Conservation (phyloP, 2,888 invertebrate genomes). For the Colletes collaris region DNA sequence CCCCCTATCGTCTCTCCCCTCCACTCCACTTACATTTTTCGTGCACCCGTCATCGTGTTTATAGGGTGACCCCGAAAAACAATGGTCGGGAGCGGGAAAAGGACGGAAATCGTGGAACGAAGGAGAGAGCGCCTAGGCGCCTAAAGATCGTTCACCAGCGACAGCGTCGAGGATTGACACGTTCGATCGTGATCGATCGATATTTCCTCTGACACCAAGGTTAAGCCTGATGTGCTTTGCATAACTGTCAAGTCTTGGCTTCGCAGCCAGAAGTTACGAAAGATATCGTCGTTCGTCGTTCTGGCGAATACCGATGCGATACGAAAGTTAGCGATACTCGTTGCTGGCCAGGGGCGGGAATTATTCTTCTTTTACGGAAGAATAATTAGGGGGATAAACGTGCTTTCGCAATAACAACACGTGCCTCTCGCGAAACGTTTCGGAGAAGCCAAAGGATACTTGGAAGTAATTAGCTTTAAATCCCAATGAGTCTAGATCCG, state of each 20-base stretch:
- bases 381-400: too few relatives aligned
- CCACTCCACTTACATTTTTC: slow-evolving; percentile 49
- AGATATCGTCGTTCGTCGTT: slow-evolving; percentile 42
- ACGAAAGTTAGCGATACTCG: slow-evolving; percentile 24
- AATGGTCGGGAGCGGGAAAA: slow-evolving; percentile 45
- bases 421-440: too few relatives aligned
- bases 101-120: neutral
- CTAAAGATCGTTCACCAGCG: slow-evolving; percentile 45
- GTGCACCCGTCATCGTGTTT: slow-evolving; percentile 64
- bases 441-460: too few relatives aligned
- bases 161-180: slow-evolving; percentile 44
- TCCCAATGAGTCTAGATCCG: too few relatives aligned
- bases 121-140: neutral
- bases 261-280: slow-evolving; percentile 43
- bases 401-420: too few relatives aligned
- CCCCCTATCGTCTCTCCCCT: slow-evolving; percentile 53
- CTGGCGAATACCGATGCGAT: slow-evolving; percentile 8
- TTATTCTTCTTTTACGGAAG: too few relatives aligned
- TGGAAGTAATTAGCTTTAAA: too few relatives aligned
- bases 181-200: slow-evolving; percentile 56
- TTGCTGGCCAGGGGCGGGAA: neutral
- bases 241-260: slow-evolving; percentile 41
- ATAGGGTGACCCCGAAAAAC: slow-evolving; percentile 81
- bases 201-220: slow-evolving; percentile 44
- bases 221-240: slow-evolving; percentile 45